phyloP scores from a whole-genome alignment of 2,888 invertebrate species.

The Orthosia incerta region DNA sequence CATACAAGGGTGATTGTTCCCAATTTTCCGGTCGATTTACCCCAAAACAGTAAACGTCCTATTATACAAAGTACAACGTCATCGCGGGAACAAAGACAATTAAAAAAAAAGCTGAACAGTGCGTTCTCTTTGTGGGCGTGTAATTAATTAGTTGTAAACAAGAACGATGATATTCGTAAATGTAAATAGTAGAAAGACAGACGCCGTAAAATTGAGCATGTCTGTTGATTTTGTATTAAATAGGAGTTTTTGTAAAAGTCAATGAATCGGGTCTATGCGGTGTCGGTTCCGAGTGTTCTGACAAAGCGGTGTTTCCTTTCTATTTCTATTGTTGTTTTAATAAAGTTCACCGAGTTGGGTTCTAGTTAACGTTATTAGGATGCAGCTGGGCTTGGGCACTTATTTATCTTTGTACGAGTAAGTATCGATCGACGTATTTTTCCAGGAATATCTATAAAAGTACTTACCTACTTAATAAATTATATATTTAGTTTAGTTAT shows the following conservation, averaged over 20 bases:
- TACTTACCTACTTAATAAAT: no score
- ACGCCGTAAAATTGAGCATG: slow-evolving; percentile 86
- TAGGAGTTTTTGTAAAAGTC: slow-evolving; percentile 70
- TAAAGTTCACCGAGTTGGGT: slow-evolving; percentile 69
- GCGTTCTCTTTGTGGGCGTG: slow-evolving; percentile 81
- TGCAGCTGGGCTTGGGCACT: slow-evolving; percentile 21
- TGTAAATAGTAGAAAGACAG: slow-evolving; percentile 87
- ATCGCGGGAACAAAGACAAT: slow-evolving; percentile 82
- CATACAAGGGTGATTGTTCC: slow-evolving; percentile 77
- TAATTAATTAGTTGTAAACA: slow-evolving; percentile 90
- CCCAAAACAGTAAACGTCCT: slow-evolving; percentile 82
- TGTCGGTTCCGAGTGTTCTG: slow-evolving; percentile 72
- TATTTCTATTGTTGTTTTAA: slow-evolving; percentile 80
- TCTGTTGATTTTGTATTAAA: slow-evolving; percentile 76
- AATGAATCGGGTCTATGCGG: slow-evolving; percentile 73
- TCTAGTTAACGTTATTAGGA: slow-evolving; percentile 48
- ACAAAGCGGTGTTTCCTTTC: slow-evolving; percentile 76
- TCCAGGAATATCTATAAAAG: no score
- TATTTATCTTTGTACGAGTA: neutral
- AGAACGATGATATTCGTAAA: slow-evolving; percentile 89
- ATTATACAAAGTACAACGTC: slow-evolving; percentile 79
- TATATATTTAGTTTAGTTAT: no score
- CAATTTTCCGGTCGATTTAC: slow-evolving; percentile 90
- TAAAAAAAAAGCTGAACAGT: slow-evolving; percentile 79
- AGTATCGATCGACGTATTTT: no score